Conservation (phyloP, 2,888 invertebrate genomes). For the Drosophila borealis region DNA sequence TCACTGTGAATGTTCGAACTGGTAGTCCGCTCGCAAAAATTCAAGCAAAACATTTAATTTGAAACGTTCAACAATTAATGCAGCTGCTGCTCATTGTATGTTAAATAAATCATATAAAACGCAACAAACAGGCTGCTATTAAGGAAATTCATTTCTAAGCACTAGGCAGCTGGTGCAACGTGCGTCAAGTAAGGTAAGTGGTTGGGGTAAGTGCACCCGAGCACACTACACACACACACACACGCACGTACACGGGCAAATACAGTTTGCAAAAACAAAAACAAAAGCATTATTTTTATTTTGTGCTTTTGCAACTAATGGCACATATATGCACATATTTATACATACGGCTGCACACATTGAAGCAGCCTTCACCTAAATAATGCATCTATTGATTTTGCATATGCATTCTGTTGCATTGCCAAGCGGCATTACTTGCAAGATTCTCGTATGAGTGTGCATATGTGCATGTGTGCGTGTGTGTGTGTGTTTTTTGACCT, state of each 20-base stretch:
- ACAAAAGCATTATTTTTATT: constrained; percentile 33
- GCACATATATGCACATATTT: constrained; percentile 1
- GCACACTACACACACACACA: constrained; percentile 25
- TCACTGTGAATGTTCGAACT: constrained; percentile 37
- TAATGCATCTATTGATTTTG: constrained; percentile 69
- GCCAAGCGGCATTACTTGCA: constrained; percentile 60
- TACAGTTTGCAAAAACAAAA: constrained; percentile 50
- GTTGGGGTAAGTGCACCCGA: constrained; percentile 39
- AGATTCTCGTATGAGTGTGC: constrained; percentile 17
- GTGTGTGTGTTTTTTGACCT: constrained; percentile 37
- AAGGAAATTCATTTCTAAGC: constrained; percentile 6
- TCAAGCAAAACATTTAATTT: constrained; percentile 57
- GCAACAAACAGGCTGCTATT: constrained; percentile 3
- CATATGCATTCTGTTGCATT: constrained; percentile 54
- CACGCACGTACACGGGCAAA: constrained; percentile 25
- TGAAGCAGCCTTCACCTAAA: constrained; percentile 72
- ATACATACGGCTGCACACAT: constrained; percentile 16
- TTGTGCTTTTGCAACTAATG: constrained; percentile 34
- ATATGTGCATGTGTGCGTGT: constrained; percentile 9
- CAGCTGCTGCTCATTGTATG: constrained; percentile 19
- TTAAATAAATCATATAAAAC: neutral
- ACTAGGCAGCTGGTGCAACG: constrained; percentile 11
- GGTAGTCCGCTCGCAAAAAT: constrained; percentile 53
- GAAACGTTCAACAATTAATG: constrained; percentile 41
- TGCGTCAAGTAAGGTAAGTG: constrained; percentile 44